phyloP scores from a whole-genome alignment of 2,888 invertebrate species.

The Mactromeris polynyma region DNA sequence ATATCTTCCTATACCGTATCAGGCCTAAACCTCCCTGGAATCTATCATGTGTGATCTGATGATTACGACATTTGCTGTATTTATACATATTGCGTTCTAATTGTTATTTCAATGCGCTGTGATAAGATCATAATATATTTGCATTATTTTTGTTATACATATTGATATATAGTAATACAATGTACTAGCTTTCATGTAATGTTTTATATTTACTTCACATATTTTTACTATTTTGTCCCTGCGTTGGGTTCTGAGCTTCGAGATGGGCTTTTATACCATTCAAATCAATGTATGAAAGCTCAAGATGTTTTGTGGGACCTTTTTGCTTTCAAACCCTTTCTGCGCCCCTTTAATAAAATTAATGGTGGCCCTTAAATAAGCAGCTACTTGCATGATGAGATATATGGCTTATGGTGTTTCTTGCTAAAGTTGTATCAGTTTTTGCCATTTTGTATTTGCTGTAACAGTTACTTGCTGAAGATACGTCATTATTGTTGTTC shows the following conservation, averaged over 20 bases:
- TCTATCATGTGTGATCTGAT: neutral
- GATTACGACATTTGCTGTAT: neutral
- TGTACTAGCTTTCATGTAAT: too few species aligned
- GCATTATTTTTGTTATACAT: neutral
- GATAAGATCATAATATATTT: neutral
- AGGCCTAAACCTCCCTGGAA: neutral
- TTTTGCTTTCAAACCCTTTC: neutral
- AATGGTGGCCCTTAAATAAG: neutral
- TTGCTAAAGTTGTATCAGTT: too few species aligned
- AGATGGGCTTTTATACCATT: neutral
- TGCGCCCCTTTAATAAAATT: neutral
- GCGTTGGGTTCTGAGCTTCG: neutral
- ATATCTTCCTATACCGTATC: neutral
- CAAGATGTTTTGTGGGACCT: neutral
- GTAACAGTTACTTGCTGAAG: too few species aligned
- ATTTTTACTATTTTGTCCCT: neutral
- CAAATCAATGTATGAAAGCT: neutral
- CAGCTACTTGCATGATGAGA: too few species aligned
- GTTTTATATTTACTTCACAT: neutral
- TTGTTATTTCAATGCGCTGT: conserved; percentile 9
- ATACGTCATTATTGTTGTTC: too few species aligned
- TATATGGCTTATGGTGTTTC: too few species aligned
- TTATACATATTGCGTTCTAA: neutral
- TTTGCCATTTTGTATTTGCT: too few species aligned
- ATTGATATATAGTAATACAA: neutral